Evolutionary conservation across 2,113 vertebrate species (phyloP), one percentile per base, ranked within the genome.

Genomic region (Globicephala melas): DNA sequence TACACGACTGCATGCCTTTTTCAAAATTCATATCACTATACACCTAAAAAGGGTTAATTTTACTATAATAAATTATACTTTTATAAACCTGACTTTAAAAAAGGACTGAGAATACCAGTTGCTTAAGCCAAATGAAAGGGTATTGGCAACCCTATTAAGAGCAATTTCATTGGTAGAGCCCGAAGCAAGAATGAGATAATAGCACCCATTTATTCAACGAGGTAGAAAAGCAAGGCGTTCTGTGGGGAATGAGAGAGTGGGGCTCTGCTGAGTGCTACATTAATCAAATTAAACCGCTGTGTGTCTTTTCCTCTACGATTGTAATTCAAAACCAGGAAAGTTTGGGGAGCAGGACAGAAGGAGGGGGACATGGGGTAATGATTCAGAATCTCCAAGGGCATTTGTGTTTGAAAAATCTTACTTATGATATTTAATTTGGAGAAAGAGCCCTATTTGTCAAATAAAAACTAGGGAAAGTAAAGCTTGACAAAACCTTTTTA

Each of bases 361-460:
- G 79, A 8, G 33, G n/a, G 58, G 20, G 9, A 2, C 4, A 6
- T 33, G 23, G n/a, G 28, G 18, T 6, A 8, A 65, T 62, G 28
- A 94, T 65, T 93, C 77, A 79, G 88, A 77, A 81, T 84, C n/a
- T 77, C 38, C 21, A 62, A 88, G 36, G 92, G 10, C 60, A 71
- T 74, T 91, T 70, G 25, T 33, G 13, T 31, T 91, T 89, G 76
- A 86, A 65, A 80, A 89, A 86, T 73, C 55, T 91, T 79, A 95
- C 74, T 86, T 89, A 44, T 28, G 67, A 91, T 86, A 67, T 79
- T 96, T 93, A 87, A 92, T 95, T 92, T 91, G 44, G 50, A 96
- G 63, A 44, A 63, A 80, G 53, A 89, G 88, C 9, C 21, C 13
- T 76, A 62, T 47, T 26, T 77, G 17, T 80, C 55, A 76, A 53